phyloP scores from a whole-genome alignment of 2,888 invertebrate species.

The Lasiommata megera region DNA sequence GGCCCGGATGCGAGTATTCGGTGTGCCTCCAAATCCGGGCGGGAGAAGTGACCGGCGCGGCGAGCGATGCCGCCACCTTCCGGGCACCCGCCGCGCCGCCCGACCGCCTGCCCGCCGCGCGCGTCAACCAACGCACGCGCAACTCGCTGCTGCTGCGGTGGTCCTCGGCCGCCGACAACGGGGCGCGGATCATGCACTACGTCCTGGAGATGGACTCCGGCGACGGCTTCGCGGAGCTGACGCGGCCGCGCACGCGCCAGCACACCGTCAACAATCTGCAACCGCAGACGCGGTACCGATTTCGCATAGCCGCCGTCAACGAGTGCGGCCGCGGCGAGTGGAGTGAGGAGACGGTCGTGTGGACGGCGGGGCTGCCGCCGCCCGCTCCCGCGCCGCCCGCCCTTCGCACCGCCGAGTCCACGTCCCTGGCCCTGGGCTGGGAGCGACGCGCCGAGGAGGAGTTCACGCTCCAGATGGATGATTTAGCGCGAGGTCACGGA shows the following conservation, averaged over 20 bases:
- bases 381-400: conserved; percentile 89
- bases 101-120: conserved; percentile 86
- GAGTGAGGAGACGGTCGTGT: conserved; percentile 85
- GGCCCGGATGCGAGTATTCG: conserved; percentile 93
- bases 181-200: conserved; percentile 88
- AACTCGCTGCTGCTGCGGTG: conserved; percentile 86
- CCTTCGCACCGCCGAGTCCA: conserved; percentile 83
- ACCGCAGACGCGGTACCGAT: conserved; percentile 90
- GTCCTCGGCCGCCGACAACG: conserved; percentile 89
- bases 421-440: conserved; percentile 87
- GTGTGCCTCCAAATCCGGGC: conserved; percentile 90
- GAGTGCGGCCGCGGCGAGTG: conserved; percentile 88
- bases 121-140: conserved; percentile 86
- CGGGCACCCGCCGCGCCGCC: conserved; percentile 91
- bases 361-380: conserved; percentile 91
- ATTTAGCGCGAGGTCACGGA: conserved; percentile 86
- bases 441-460: conserved; percentile 89
- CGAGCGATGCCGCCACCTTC: conserved; percentile 90
- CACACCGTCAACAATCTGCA: conserved; percentile 88
- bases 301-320: conserved; percentile 92
- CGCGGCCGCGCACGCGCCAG: conserved; percentile 87
- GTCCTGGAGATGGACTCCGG: conserved; percentile 90
- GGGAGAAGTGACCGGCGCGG: conserved; percentile 87
- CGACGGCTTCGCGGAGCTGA: conserved; percentile 86
- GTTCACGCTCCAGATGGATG: conserved; percentile 91